Conservation (phyloP, 2,888 invertebrate genomes). For the Patella depressa region DNA sequence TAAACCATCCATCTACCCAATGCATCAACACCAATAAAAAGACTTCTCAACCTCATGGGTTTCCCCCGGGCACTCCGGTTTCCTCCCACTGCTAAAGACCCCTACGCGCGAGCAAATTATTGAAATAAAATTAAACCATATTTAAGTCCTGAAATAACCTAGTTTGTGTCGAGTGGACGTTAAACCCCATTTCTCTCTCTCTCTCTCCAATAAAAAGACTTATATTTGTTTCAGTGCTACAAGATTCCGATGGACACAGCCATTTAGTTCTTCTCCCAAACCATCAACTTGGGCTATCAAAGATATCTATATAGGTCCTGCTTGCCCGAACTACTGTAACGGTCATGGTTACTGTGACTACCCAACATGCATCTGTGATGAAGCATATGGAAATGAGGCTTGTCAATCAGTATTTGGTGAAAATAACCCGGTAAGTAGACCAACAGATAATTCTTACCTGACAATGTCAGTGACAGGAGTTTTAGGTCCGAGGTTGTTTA, state of each 20-base stretch:
- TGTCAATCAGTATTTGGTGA: constrained; percentile 44
- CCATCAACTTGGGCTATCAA: constrained; percentile 65
- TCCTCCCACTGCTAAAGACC: too few relatives aligned
- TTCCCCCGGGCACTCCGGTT: too few relatives aligned
- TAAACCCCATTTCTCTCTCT: too few relatives aligned
- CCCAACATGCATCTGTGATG: constrained; percentile 61
- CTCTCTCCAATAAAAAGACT: too few relatives aligned
- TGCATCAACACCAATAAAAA: too few relatives aligned
- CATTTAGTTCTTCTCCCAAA: constrained; percentile 36
- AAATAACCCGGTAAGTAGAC: constrained; percentile 43
- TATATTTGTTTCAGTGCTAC: constrained; percentile 53
- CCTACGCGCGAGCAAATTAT: too few relatives aligned
- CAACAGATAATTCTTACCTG: background rate
- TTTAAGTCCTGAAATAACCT: too few relatives aligned
- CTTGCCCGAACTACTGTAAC: constrained; percentile 67
- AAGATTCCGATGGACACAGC: constrained; percentile 69
- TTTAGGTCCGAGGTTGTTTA: too few relatives aligned
- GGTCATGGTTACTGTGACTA: constrained; percentile 69
- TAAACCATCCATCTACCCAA: too few relatives aligned
- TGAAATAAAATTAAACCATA: too few relatives aligned
- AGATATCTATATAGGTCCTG: constrained; percentile 70
- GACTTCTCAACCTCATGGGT: too few relatives aligned
- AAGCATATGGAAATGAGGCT: constrained; percentile 53
- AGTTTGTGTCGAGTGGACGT: too few relatives aligned
- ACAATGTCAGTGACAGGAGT: background rate